phyloP scores from a whole-genome alignment of 2,797 vertebrate species.

The Natrix natrix region DNA sequence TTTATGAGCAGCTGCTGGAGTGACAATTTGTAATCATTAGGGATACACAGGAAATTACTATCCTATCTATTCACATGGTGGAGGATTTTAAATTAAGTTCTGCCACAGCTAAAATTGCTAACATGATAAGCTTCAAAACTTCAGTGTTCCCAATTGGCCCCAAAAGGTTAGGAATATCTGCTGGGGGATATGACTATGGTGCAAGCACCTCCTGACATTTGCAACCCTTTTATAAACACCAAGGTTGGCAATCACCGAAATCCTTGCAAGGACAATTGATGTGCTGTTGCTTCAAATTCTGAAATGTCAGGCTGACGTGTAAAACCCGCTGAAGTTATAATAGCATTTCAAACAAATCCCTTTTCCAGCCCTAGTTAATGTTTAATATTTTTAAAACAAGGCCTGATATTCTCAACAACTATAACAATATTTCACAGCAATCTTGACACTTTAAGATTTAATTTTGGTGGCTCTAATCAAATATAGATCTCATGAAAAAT shows the following conservation, averaged over 20 bases:
- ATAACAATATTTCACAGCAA: not conserved
- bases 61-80: not conserved
- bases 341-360: not conserved
- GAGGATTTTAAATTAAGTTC: not conserved
- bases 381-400: not conserved
- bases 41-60: not conserved
- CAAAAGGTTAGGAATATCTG: not conserved
- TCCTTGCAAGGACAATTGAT: not conserved
- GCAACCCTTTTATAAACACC: not conserved
- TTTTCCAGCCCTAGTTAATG: not conserved
- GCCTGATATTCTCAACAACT: not conserved
- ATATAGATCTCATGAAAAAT: not conserved
- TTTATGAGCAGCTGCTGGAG: not conserved
- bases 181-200: not conserved
- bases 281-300: not conserved
- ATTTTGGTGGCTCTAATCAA: not conserved
- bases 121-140: not conserved
- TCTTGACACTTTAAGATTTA: not conserved
- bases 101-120: not conserved
- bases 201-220: not conserved
- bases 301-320: not conserved
- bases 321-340: constrained; percentile 1
- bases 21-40: not conserved
- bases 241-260: not conserved
- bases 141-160: not conserved